These are phyloP conservation scores for Gadus macrocephalus DNA, from an alignment of 2,113 vertebrate genomes.

Conservation along the genomic window DNA sequence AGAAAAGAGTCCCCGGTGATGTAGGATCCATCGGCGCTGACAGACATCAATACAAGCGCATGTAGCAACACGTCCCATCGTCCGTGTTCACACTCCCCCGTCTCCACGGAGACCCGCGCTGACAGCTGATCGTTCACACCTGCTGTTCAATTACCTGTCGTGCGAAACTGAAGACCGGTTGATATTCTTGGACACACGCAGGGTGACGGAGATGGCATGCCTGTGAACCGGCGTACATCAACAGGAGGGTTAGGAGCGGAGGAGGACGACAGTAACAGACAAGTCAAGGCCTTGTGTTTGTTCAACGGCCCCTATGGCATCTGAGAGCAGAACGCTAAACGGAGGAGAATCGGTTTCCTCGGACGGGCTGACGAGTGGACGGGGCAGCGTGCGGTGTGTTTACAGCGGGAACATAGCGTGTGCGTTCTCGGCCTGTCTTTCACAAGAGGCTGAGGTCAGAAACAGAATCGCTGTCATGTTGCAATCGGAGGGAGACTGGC, in stretches of 20 bases:
- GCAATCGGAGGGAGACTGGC: too few relatives aligned
- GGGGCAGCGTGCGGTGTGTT: too few relatives aligned
- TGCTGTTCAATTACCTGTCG: slow-evolving; percentile 45
- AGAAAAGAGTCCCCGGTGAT: slow-evolving; percentile 31
- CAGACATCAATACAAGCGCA: slow-evolving; percentile 46
- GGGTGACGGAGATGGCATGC: slow-evolving; percentile 39
- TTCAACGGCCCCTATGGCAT: neutral
- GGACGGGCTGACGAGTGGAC: neutral
- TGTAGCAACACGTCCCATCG: slow-evolving; percentile 48
- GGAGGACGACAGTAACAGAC: slow-evolving; percentile 17
- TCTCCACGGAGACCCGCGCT: slow-evolving; percentile 12
- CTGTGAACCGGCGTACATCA: slow-evolving; percentile 39
- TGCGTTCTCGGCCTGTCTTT: too few relatives aligned
- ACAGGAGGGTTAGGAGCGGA: slow-evolving; percentile 9
- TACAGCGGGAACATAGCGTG: too few relatives aligned
- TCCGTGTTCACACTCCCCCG: slow-evolving; percentile 26
- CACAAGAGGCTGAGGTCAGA: too few relatives aligned
- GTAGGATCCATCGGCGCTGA: slow-evolving; percentile 23
- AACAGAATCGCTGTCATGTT: too few relatives aligned
- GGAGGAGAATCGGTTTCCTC: neutral
- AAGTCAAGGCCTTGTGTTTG: slow-evolving; percentile 7
- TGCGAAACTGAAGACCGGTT: slow-evolving; percentile 39
- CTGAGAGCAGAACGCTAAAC: neutral
- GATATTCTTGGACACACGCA: slow-evolving; percentile 45
- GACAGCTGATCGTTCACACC: slow-evolving; percentile 44